These are phyloP conservation scores for Lampropteryx suffumata DNA, from an alignment of 2,888 invertebrate genomes.

Conservation along the genomic window DNA sequence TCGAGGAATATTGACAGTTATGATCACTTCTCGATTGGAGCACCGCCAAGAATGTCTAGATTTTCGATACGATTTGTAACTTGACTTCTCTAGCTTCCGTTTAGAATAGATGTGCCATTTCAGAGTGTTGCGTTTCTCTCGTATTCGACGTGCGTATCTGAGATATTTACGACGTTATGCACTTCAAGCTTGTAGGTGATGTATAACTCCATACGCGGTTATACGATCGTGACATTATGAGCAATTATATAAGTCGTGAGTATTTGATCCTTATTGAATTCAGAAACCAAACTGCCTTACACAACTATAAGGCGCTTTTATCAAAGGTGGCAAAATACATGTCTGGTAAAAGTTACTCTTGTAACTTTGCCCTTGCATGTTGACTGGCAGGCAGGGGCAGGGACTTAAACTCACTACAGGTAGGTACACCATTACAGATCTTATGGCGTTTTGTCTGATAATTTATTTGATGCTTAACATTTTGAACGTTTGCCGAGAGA, in stretches of 20 bases:
- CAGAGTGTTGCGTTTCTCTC: slow-evolving; percentile 65
- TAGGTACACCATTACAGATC: too few relatives aligned
- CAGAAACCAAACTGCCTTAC: too few relatives aligned
- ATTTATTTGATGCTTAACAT: slow-evolving; percentile 34
- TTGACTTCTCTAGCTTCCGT: slow-evolving; percentile 72
- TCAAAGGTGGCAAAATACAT: too few relatives aligned
- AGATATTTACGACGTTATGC: slow-evolving; percentile 69
- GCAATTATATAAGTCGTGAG: slow-evolving; percentile 35
- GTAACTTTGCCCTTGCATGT: too few relatives aligned
- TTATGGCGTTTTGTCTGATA: too few relatives aligned
- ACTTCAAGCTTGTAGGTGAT: slow-evolving; percentile 55
- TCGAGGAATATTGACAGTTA: slow-evolving; percentile 81
- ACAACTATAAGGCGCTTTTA: too few relatives aligned
- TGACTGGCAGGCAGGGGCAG: too few relatives aligned
- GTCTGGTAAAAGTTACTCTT: too few relatives aligned
- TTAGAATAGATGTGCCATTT: slow-evolving; percentile 77
- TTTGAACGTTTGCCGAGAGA: slow-evolving; percentile 32
- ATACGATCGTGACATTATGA: slow-evolving; percentile 38
- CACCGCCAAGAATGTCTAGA: slow-evolving; percentile 73
- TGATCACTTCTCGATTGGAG: slow-evolving; percentile 80
- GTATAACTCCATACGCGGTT: slow-evolving; percentile 40
- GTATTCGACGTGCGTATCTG: slow-evolving; percentile 65
- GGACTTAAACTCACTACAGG: too few relatives aligned
- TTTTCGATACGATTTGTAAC: slow-evolving; percentile 78
- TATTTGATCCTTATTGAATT: slow-evolving; percentile 19